phyloP scores from a whole-genome alignment of 2,888 invertebrate genomes.

The Meiosimyza decipiens region DNA sequence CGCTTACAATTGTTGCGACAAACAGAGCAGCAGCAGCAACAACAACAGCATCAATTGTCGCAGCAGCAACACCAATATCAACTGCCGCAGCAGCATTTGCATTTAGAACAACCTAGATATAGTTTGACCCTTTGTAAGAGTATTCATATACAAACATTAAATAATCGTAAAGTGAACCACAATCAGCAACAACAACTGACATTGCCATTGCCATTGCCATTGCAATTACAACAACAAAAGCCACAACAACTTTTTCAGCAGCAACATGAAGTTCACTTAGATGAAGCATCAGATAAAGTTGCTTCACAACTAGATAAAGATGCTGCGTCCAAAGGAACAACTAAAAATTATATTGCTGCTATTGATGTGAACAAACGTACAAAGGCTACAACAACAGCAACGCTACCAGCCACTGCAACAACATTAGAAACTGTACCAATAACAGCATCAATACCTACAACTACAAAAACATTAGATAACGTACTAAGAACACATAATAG shows the following conservation, averaged over 20 bases:
- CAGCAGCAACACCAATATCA: conserved; percentile 26
- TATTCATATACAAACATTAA: conserved; percentile 21
- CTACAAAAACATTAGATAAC: conserved; percentile 48
- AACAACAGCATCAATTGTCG: conserved; percentile 30
- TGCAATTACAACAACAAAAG: conserved; percentile 37
- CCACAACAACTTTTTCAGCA: neutral
- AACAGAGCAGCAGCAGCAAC: conserved; percentile 36
- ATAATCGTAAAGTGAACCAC: conserved; percentile 21
- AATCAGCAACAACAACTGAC: conserved; percentile 33
- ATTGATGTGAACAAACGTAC: too few relatives aligned
- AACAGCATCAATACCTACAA: conserved; percentile 45
- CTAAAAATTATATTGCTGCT: too few relatives aligned
- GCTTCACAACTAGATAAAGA: too few relatives aligned
- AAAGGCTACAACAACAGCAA: conserved; percentile 38
- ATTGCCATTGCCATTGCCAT: conserved; percentile 35
- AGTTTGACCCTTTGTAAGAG: conserved; percentile 52
- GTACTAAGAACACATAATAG: conserved; percentile 55
- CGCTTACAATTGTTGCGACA: conserved; percentile 51
- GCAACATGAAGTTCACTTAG: neutral
- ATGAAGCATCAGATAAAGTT: too few relatives aligned
- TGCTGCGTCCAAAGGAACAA: too few relatives aligned
- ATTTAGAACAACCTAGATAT: conserved; percentile 49
- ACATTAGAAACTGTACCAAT: conserved; percentile 27
- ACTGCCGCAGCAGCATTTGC: conserved; percentile 31
- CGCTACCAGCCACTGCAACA: conserved; percentile 42